Conservation (phyloP, 2,888 invertebrate species). For the Epinotia demarniana region DNA sequence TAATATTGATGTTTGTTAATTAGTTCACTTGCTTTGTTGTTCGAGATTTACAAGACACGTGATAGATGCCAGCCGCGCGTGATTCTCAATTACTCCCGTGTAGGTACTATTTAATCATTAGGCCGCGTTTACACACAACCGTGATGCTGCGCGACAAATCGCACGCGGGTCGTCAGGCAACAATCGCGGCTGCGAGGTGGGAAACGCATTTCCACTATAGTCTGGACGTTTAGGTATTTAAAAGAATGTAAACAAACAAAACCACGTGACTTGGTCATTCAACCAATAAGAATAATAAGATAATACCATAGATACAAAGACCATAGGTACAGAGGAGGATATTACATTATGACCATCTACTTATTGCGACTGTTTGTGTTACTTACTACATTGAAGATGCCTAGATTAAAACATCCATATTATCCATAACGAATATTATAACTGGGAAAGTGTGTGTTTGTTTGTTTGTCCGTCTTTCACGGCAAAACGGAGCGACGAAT, state of each 20-base stretch:
- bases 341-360: background rate
- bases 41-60: constrained; percentile 5
- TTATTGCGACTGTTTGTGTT: background rate
- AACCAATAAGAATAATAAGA: too few relatives aligned
- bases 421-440: too few relatives aligned
- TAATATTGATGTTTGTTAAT: background rate
- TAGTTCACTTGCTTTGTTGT: constrained; percentile 6
- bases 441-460: too few relatives aligned
- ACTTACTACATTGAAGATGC: background rate
- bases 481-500: too few relatives aligned
- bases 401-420: background rate
- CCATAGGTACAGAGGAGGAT: background rate
- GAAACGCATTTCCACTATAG: background rate
- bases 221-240: too few relatives aligned
- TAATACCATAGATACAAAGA: too few relatives aligned
- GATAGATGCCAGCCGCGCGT: constrained; percentile 4
- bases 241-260: too few relatives aligned
- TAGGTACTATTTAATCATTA: background rate
- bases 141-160: too few relatives aligned
- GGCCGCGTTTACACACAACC: too few relatives aligned
- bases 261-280: too few relatives aligned
- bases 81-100: background rate
- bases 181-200: background rate
- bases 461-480: too few relatives aligned
- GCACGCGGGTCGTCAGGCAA: too few relatives aligned